Base-by-base conservation (phyloP, 2,888 invertebrate species). In the Polymixis lichenea region DNA sequence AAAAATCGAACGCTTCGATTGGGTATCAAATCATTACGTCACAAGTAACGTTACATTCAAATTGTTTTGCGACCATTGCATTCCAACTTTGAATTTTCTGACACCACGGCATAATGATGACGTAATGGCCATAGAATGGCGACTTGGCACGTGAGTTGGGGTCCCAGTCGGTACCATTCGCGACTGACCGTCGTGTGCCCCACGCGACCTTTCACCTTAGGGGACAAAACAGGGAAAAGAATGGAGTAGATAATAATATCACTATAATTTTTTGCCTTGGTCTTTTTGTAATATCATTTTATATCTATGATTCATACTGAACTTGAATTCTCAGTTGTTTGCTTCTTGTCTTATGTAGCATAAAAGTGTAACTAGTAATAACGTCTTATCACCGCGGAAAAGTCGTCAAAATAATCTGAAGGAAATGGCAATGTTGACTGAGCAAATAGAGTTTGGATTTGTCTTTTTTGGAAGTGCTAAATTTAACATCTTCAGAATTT, bases 201-300 rank as follows among this genome's bases (percentile, higher is more conserved):
- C 92, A 91, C 88, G 91, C 93, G 94, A 95, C 95, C 95, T 96
- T 95, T 95, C 94, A 95, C 95, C 95, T 95, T 92, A 93, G 95
- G 95, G 95, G 93, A 92, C 87, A 74, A 89, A 84, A 93, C 89
- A 91, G 71, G 19, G 79, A 77, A 77, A 80, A 25, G 17, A 3
- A 72, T 93, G 32, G 94, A 95, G 92, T 87, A 58, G 89, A 28
- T n/a, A 5, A 8, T 28, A 22, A 43, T 28, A 61, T 43, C 4
- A 2, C n/a, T 51, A 17, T 32, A 2, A 5, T 8, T 46, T 58
- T 53, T 56, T 38, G 2, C n/a, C 25, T 55, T 51, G 22, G 7
- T 22, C 25, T 4, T 82, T 66, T 62, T 49, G 32, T 38, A 25
- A 53, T 60, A 56, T 65, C 64, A 53, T n/a, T 25, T 55, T 55